Evolutionary conservation across 1,140 invertebrate species (phyloP), one percentile per base, ranked within the genome.

Genomic region (Eurosta solidaginis): DNA sequence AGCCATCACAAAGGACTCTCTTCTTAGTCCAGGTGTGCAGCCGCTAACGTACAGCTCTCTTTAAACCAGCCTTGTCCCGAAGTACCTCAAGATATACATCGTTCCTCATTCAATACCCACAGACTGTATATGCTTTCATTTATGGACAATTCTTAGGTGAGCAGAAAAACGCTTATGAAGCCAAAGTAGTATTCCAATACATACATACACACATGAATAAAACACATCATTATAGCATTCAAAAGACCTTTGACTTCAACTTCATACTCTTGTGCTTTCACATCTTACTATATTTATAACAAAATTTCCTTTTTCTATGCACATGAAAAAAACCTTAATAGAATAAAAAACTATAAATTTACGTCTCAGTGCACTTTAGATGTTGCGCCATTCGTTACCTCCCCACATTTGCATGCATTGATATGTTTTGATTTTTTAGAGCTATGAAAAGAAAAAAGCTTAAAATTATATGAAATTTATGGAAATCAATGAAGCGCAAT

Each of bases 351-450:
- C 12, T 10, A 5, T 9, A 22, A 25, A 42, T 63, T 40, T 36
- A 68, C 36, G n/a, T 68, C 27, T 68, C 59, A 40, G 7, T 68
- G 59, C n/a, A 42, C 22, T 68, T 40, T 68, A 6, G 6, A n/a
- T n/a, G n/a, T 68, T 29, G 2, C 10, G 33, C 17, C 33, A 33
- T 42, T 9, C 36, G 40, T 22, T 6, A 63, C 17, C 9, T 33
- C 14, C 22, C 1, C 59, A 40, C 50, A 1, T 29, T 20, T 27
- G n/a, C 36, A 6, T 42, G n/a, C 59, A n/a, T 36, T 36, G 12
- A 40, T n/a, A n/a, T 42, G n/a, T 42, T 68, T 68, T 68, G 59
- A 68, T 68, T 68, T 68, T 54, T 68, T 68, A 68, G 3, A 40
- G 33, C n/a, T n/a, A 9, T 22, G 33, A 10, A 29, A 36, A 20